Evolutionary conservation across 2,797 vertebrate species (phyloP).

Genomic region (Gallinago stenura): DNA sequence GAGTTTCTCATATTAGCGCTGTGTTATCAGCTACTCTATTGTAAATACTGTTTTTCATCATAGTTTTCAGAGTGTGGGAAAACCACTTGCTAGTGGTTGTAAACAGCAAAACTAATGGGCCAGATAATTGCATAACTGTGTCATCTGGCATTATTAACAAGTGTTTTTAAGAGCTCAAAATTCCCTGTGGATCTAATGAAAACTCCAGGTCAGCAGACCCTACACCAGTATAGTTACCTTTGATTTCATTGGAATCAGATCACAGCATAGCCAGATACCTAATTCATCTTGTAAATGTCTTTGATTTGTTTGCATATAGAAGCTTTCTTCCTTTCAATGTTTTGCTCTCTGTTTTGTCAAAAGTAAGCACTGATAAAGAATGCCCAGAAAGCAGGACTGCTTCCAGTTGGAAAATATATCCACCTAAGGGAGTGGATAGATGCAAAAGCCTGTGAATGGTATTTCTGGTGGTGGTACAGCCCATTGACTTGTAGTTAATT

Average conservation of each 20-base stretch:
- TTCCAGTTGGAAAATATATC: neutral
- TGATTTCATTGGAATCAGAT: neutral
- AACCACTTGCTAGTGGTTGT: neutral
- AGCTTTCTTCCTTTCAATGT: neutral
- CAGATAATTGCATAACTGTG: neutral
- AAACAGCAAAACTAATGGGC: neutral
- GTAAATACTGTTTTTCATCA: neutral
- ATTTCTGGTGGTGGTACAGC: neutral
- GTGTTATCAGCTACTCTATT: neutral
- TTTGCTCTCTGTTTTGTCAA: slow-evolving; percentile 42
- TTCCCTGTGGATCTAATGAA: slow-evolving; percentile 12
- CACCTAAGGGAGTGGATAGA: neutral
- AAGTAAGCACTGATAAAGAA: slow-evolving; percentile 38
- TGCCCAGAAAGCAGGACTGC: neutral
- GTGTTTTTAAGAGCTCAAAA: neutral
- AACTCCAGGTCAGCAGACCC: neutral
- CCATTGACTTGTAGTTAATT: neutral
- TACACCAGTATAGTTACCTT: neutral
- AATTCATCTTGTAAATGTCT: neutral
- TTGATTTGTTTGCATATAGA: slow-evolving; percentile 9
- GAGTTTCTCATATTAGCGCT: neutral
- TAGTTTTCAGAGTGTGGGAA: neutral
- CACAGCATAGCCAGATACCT: neutral
- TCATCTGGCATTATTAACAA: neutral
- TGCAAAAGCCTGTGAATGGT: neutral